phyloP scores from a whole-genome alignment of 2,113 vertebrate species.

The Anguilla japonica region DNA sequence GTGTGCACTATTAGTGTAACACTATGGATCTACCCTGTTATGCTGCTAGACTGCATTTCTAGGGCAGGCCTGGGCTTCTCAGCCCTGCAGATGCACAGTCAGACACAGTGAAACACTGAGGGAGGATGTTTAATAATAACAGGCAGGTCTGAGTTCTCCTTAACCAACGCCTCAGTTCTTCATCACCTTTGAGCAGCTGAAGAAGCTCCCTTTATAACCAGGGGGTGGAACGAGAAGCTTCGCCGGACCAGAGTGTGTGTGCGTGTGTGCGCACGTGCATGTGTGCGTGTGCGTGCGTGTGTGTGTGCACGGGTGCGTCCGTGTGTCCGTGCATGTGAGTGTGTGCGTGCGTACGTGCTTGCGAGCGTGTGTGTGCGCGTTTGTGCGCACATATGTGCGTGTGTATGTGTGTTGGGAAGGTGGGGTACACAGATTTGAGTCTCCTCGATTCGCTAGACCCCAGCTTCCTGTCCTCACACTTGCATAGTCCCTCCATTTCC shows the following conservation, averaged over 20 bases:
- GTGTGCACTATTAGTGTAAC: no score
- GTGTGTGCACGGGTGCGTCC: background rate
- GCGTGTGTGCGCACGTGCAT: background rate
- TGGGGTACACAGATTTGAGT: background rate
- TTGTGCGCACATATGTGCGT: background rate
- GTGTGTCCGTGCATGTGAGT: slow-evolving; percentile 12
- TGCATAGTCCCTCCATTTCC: slow-evolving; percentile 15
- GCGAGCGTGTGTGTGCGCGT: slow-evolving; percentile 4
- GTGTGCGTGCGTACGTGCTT: background rate
- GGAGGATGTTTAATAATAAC: background rate
- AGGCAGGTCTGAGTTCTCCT: slow-evolving; percentile 47
- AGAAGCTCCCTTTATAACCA: slow-evolving; percentile 86
- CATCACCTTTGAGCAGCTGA: slow-evolving; percentile 94
- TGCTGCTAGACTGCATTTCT: no score
- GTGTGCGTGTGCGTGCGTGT: background rate
- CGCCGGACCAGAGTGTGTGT: background rate
- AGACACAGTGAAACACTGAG: no score
- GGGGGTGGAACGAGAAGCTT: slow-evolving; percentile 8
- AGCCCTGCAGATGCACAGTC: no score
- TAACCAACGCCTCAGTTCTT: slow-evolving; percentile 84
- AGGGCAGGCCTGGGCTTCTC: no score
- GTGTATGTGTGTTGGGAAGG: background rate
- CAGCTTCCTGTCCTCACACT: background rate
- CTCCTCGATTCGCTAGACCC: background rate
- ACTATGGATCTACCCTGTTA: no score